These are phyloP conservation scores for Hirudinaria manillensis DNA, from an alignment of 2,888 invertebrate genomes.

Conservation along the genomic window DNA sequence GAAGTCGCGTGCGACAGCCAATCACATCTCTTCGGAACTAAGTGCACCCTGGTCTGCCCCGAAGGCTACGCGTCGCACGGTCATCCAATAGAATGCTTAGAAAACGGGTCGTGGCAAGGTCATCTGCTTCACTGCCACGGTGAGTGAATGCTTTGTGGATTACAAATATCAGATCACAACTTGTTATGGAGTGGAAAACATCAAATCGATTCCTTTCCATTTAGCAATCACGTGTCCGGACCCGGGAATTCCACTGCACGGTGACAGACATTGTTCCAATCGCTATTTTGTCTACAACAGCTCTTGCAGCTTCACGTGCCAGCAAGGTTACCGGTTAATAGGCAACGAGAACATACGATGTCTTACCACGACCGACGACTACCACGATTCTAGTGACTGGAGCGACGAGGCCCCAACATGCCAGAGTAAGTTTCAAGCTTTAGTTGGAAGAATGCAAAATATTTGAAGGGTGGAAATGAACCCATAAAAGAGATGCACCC, in stretches of 20 bases:
- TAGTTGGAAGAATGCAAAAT: background rate
- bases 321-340: background rate
- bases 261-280: background rate
- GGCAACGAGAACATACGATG: constrained; percentile 17
- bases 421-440: background rate
- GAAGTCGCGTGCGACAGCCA: constrained; percentile 19
- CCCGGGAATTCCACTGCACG: constrained; percentile 14
- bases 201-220: background rate
- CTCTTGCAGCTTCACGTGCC: constrained; percentile 2
- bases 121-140: constrained; percentile 8
- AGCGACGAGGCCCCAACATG: constrained; percentile 6
- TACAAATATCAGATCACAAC: too few relatives aligned
- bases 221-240: constrained; percentile 5
- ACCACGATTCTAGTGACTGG: background rate
- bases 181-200: background rate
- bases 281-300: constrained; percentile 2
- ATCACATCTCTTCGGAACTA: constrained; percentile 4
- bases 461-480: too few relatives aligned
- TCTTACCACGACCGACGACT: background rate
- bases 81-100: constrained; percentile 14
- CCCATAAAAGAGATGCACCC: background rate
- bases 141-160: background rate
- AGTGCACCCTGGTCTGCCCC: constrained; percentile 9
- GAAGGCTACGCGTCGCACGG: background rate
- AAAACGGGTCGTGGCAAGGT: constrained; percentile 19